Evolutionary conservation across 2,797 vertebrate species (phyloP).

Genomic region (Erpetoichthys calabaricus): DNA sequence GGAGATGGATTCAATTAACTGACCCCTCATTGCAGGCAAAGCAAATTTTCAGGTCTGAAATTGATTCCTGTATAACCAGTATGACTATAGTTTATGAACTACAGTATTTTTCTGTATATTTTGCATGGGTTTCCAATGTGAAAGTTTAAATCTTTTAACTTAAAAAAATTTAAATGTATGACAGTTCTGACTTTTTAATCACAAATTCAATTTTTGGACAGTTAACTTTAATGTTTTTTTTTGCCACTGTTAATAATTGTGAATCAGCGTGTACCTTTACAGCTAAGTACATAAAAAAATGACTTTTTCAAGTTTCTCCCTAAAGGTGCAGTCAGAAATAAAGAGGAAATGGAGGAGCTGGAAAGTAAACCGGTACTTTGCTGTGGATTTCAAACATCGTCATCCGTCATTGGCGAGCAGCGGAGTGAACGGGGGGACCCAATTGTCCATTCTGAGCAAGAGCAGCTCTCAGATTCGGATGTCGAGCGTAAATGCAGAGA

Average conservation of each 20-base stretch:
- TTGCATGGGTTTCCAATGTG: too few species aligned
- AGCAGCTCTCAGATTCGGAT: constrained; percentile 98
- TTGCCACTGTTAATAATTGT: background rate
- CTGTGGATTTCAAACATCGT: constrained; percentile 95
- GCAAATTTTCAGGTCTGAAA: too few species aligned
- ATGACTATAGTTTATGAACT: too few species aligned
- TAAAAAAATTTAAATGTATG: too few species aligned
- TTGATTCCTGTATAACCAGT: too few species aligned
- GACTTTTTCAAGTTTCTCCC: constrained; percentile 77
- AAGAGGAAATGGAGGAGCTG: constrained; percentile 98
- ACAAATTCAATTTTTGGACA: background rate
- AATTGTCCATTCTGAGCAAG: constrained; percentile 97
- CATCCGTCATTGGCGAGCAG: constrained; percentile 96
- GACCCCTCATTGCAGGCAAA: too few species aligned
- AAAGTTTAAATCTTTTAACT: too few species aligned
- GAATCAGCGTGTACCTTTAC: constrained; percentile 27
- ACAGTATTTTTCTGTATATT: too few species aligned
- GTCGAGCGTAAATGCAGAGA: constrained; percentile 90
- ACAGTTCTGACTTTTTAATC: too few species aligned
- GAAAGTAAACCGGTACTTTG: constrained; percentile 98
- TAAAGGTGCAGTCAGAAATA: constrained; percentile 97
- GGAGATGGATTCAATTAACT: too few species aligned
- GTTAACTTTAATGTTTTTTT: background rate
- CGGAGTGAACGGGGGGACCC: constrained; percentile 90
- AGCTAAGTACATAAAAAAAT: constrained; percentile 66